Base-by-base conservation (phyloP, 1,140 invertebrate species). In the Drosophila melanica region DNA sequence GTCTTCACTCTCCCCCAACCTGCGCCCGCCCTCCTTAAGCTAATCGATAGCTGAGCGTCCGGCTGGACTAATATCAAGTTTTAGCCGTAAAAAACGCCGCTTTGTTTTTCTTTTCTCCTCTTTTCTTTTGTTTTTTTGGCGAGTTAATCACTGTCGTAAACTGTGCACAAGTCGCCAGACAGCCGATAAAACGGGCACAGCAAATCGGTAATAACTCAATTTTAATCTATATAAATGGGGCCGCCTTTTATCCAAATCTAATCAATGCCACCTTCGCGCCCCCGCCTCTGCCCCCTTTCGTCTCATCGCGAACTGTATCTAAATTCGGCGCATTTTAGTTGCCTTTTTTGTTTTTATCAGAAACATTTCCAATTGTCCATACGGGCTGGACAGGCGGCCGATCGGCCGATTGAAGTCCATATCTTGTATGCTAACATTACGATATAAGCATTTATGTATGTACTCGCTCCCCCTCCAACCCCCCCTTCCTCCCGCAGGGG, bases 181-280 rank as follows among this genome's bases (percentile, higher is more conserved):
- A 14, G 33, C 53, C 58, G 78, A 80, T 80, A 80, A 80, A 68
- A 60, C 48, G 37, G 54, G 35, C n/a, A 12, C 42, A 30, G 51
- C 71, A 75, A 75, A 81, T 75, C 81, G 81, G 50, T 81, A 48
- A 79, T 87, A 68, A 74, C 50, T 57, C 74, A 57, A 55, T 45
- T 79, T 69, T 89, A 87, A 87, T 89, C 84, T 89, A 89, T 89
- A 84, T 77, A 81, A 81, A 78, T 65, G 70, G 63, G 58, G 73
- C 84, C 84, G 84, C 80, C 84, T 89, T 87, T 89, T 87, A 87
- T 87, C 84, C 84, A 87, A 89, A 87, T 87, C 84, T 87, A 89
- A 87, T 87, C 84, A 84, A 80, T 80, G 20, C 10, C 51, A 41
- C 30, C 23, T 50, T 4, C 39, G 9, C 27, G 6, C 20, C 18